Base-by-base conservation (phyloP, 2,797 vertebrate genomes). In the Hephaestus fuliginosus region DNA sequence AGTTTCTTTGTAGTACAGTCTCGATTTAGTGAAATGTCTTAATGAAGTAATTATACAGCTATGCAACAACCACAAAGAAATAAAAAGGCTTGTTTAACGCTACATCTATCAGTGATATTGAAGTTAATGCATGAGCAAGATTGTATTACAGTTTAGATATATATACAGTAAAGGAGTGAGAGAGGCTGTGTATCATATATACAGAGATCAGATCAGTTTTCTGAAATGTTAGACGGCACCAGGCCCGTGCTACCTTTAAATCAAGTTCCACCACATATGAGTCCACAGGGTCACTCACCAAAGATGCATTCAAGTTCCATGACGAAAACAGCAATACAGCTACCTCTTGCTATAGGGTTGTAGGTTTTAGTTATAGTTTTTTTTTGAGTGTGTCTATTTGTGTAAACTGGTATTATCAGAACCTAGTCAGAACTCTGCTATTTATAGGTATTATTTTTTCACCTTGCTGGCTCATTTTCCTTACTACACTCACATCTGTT, bases 261-360 rank as follows among this genome's bases (percentile, higher is more conserved):
- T 44, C n/a, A 13, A 43, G 22, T 17, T 44, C 22, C 61, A 60
- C 36, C 58, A n/a, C 33, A 60, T 60, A 18, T 14, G 36, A 41
- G 14, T 41, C 36, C n/a, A 41, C 25, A 46, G 25, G 39, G 41
- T n/a, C 41, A 13, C 56, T 30, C 25, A 15, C 41, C 20, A 17
- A 14, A 48, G 68, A 30, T 57, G 55, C 68, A n/a, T 70, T 70
- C 53, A 70, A 8, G 53, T 3, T n/a, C 68, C 25, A 57, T 2
- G 12, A 3, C 25, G 9, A 13, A 70, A 52, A 53, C 8, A 4
- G 36, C 11, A 61, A 22, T 7, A 15, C 39, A 22, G 22, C 22
- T 11, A 52, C 1, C 20, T 17, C 20, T 13, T 4, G 1, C 30
- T 18, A 2, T 20, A 11, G 28, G 51, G 4, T 25, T n/a, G 2